Conservation (phyloP, 2,113 vertebrate species). For the Rhodinocichla rosea region DNA sequence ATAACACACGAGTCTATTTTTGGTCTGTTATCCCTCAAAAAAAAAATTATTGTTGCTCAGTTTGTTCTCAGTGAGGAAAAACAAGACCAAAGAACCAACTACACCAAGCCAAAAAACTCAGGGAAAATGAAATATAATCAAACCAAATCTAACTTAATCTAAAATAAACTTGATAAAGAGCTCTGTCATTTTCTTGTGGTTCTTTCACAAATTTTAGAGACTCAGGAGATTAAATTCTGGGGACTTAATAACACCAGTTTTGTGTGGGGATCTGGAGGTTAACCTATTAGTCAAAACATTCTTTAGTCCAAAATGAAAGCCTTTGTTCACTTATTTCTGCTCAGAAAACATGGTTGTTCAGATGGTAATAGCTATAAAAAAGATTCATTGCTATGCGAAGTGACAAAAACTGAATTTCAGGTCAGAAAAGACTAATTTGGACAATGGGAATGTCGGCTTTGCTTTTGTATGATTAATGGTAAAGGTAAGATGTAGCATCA, state of each 20-base stretch:
- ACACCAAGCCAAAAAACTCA: neutral
- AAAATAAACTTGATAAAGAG: conserved; percentile 55
- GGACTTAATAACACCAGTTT: conserved; percentile 49
- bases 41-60: neutral
- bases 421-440: conserved; percentile 61
- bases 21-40: neutral
- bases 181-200: conserved; percentile 28
- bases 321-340: conserved; percentile 80
- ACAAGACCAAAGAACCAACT: neutral
- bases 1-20: neutral
- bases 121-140: neutral
- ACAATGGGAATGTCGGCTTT: conserved; percentile 20
- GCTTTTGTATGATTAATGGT: conserved; percentile 36
- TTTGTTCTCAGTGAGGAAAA: neutral
- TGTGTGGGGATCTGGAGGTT: conserved; percentile 31
- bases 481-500: conserved; percentile 18
- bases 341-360: conserved; percentile 53
- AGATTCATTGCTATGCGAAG: conserved; percentile 33
- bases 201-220: conserved; percentile 37
- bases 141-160: neutral
- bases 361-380: conserved; percentile 20
- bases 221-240: conserved; percentile 41
- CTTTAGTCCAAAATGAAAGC: conserved; percentile 73
- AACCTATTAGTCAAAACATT: conserved; percentile 78
- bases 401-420: conserved; percentile 60